Percentiles rank a stretch among this genome's conserved stretches.
Evolutionary conservation across 2,113 vertebrate species (phyloP).

Genomic region (Cervus canadensis): DNA sequence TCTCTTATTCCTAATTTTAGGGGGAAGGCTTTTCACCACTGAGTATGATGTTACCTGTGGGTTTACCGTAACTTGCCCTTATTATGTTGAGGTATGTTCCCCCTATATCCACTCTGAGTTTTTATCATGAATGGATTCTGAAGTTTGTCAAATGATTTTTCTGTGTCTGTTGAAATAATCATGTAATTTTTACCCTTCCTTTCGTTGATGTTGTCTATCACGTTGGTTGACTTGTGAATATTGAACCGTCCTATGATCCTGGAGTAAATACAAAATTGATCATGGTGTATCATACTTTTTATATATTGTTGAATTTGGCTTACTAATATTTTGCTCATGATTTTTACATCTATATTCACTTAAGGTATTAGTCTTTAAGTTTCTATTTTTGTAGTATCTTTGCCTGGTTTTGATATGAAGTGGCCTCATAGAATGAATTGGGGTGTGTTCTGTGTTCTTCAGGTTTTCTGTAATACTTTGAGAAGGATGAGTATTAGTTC

Average conservation of each 20-base stretch:
- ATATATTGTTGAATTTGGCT: not conserved
- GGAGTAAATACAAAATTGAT: not conserved
- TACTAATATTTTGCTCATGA: not conserved
- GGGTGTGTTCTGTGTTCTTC: not conserved
- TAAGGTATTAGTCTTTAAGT: not conserved
- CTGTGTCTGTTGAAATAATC: not conserved
- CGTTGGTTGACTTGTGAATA: not conserved
- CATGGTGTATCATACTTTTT: not conserved
- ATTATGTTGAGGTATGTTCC: not conserved
- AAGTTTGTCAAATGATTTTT: not conserved
- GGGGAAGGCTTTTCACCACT: not conserved
- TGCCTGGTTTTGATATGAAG: not conserved
- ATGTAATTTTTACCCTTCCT: not conserved
- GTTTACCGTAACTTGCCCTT: not conserved
- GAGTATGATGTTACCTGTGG: not conserved
- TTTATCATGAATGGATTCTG: not conserved
- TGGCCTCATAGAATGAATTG: not conserved
- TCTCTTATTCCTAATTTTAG: not conserved
- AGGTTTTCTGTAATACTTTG: not conserved
- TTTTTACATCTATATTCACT: not conserved
- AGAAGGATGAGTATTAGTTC: not conserved
- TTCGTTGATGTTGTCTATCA: not conserved
- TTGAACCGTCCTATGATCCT: not conserved
- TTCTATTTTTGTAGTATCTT: not conserved
- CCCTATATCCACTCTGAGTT: not conserved